These are phyloP conservation scores for Cerastis leucographa DNA, from an alignment of 2,888 invertebrate genomes.

Conservation along the genomic window DNA sequence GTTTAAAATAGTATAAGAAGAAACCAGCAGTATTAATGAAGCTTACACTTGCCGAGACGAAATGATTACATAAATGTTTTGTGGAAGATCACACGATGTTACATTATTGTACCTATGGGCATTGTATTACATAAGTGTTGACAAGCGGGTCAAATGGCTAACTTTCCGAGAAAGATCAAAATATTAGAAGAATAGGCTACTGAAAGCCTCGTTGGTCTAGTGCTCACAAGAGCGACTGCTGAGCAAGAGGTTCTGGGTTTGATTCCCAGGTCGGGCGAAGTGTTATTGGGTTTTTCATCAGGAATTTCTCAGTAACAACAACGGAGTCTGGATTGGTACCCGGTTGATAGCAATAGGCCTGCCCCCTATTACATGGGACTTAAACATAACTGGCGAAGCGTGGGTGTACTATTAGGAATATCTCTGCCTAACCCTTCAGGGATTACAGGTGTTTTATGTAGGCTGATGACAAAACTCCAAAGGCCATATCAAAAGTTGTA, in stretches of 20 bases:
- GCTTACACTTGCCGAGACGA: neutral
- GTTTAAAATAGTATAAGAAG: neutral
- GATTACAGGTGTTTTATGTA: too few species aligned
- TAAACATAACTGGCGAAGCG: too few species aligned
- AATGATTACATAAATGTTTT: slow-evolving; percentile 19
- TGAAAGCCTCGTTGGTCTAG: neutral
- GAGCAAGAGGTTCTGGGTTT: too few species aligned
- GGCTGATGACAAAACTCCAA: neutral
- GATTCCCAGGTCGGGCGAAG: too few species aligned
- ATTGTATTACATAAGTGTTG: neutral
- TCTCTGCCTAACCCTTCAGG: too few species aligned
- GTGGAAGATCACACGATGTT: slow-evolving; percentile 1
- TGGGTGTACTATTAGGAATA: too few species aligned
- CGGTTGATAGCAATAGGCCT: too few species aligned
- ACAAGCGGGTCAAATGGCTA: neutral
- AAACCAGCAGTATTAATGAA: neutral
- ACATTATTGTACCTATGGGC: neutral
- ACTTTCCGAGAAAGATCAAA: neutral
- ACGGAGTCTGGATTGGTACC: too few species aligned
- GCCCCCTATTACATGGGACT: too few species aligned
- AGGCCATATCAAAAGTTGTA: neutral
- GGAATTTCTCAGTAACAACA: too few species aligned
- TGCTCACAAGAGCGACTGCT: too few species aligned
- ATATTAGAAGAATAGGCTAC: neutral
- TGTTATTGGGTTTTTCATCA: too few species aligned